Conservation (phyloP, 2,113 vertebrate genomes). For the Apaloderma vittatum region DNA sequence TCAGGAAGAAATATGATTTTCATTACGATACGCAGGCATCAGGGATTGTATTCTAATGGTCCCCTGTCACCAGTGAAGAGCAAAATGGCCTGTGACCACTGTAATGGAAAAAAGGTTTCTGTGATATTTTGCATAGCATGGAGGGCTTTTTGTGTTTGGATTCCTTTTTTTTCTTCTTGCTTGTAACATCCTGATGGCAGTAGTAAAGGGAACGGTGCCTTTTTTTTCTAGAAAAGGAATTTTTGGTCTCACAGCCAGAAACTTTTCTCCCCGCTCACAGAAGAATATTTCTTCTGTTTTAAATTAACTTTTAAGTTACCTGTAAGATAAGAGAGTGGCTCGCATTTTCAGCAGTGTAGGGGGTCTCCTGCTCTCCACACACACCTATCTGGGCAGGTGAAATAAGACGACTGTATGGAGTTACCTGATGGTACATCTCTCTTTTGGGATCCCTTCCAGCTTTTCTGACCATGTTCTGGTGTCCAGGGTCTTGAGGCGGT, state of each 20-base stretch:
- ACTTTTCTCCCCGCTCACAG: background rate
- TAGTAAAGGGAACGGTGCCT: background rate
- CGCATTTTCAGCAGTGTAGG: background rate
- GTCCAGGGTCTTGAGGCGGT: background rate
- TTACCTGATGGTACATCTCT: background rate
- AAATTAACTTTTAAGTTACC: background rate
- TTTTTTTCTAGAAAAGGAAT: background rate
- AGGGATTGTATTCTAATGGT: conserved; percentile 57
- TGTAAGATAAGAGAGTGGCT: background rate
- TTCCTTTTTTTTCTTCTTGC: background rate
- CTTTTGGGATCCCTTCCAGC: background rate
- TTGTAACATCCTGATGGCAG: background rate
- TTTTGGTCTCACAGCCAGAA: background rate
- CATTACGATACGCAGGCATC: conserved; percentile 55
- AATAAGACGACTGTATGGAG: background rate
- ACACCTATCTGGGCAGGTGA: background rate
- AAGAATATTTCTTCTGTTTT: background rate
- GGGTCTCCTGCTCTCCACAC: background rate
- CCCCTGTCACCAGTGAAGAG: conserved; percentile 41
- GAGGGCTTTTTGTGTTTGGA: background rate
- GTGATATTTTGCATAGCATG: background rate
- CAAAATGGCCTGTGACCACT: conserved; percentile 66
- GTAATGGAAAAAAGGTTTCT: conserved; percentile 53
- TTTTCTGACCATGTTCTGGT: background rate
- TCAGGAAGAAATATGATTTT: conserved; percentile 74